phyloP scores from a whole-genome alignment of 1,140 invertebrate genomes.

The Brachionus asplanchnoidis region DNA sequence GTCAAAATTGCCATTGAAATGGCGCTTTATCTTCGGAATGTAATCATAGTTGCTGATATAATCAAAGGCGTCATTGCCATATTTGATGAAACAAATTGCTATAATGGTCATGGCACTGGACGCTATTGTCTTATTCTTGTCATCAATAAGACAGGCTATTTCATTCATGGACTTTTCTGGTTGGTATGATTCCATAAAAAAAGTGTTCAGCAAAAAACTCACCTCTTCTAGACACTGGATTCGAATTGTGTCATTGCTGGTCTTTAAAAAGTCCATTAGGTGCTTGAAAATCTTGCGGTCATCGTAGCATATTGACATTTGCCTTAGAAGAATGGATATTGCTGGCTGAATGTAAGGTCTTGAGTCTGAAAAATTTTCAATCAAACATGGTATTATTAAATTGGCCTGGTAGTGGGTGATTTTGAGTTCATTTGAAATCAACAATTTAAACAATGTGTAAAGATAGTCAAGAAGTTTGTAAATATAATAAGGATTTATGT shows the following conservation, averaged over 20 bases:
- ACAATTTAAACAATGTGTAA: background rate
- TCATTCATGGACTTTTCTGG: background rate
- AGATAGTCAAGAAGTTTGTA: conserved; percentile 7
- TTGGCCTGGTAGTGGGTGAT: background rate
- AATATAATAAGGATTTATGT: conserved; percentile 20
- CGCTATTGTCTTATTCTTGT: background rate
- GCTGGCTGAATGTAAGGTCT: background rate
- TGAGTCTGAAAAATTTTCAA: background rate
- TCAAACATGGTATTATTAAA: background rate
- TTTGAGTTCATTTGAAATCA: background rate
- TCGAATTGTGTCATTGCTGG: background rate
- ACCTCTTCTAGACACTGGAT: background rate
- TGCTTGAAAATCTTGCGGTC: background rate
- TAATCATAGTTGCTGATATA: background rate
- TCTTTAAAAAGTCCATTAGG: background rate
- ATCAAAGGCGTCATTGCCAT: background rate
- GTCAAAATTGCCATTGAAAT: background rate
- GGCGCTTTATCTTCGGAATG: background rate
- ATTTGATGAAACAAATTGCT: background rate
- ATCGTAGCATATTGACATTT: background rate
- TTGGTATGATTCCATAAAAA: background rate
- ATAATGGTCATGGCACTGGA: background rate
- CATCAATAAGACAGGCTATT: background rate
- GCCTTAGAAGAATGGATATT: background rate
- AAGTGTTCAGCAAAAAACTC: background rate